Evolutionary conservation across 2,888 invertebrate species (phyloP).

Genomic region (Yponomeuta sedellus): DNA sequence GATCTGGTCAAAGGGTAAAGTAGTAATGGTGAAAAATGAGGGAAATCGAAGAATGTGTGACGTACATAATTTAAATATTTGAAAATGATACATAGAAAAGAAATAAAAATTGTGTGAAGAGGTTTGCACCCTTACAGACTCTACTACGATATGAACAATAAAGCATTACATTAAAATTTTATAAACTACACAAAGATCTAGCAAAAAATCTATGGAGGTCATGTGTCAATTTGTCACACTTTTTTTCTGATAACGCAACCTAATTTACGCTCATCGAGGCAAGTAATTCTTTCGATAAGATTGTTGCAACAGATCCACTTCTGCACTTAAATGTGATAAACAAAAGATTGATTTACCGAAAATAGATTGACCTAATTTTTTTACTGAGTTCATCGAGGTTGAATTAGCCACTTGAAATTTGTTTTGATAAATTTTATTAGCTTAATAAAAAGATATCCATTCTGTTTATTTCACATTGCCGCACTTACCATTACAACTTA

Average conservation of each 20-base stretch:
- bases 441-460: not conserved
- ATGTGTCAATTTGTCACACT: not conserved
- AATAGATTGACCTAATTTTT: not conserved
- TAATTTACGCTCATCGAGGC: not conserved
- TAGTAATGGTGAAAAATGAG: too few species aligned
- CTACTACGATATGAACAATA: too few species aligned
- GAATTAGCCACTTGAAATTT: not conserved
- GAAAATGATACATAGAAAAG: too few species aligned
- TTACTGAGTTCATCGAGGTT: not conserved
- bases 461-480: not conserved
- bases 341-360: not conserved
- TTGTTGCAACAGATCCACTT: not conserved
- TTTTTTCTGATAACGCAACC: not conserved
- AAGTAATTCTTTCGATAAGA: not conserved
- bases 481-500: too few species aligned
- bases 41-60: too few species aligned
- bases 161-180: too few species aligned
- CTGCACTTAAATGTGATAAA: not conserved
- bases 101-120: too few species aligned
- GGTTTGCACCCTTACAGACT: too few species aligned
- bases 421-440: too few species aligned
- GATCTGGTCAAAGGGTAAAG: too few species aligned
- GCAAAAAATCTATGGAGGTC: not conserved
- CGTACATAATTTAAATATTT: too few species aligned
- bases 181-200: too few species aligned